Base-by-base conservation (phyloP, 2,888 invertebrate genomes). In the Rhamnusium bicolor region DNA sequence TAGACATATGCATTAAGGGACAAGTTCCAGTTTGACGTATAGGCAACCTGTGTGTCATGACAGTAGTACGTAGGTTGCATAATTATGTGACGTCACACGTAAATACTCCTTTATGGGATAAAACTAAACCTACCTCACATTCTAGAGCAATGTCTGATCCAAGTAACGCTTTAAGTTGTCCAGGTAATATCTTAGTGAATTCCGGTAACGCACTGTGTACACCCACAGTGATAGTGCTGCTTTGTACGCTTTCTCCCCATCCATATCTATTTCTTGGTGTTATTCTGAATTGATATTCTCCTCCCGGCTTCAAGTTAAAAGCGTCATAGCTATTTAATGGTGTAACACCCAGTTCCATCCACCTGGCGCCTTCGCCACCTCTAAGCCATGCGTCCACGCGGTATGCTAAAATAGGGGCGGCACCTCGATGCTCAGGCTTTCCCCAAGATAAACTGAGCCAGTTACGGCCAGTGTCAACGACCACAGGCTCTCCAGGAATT, bases 201-300 rank as follows among this genome's bases (percentile, higher is more conserved):
- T 95, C 95, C 0, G 96, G 96, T 69, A 94, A 88, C 78, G 93
- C 92, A 5, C 92, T 92, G 16, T 91, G 90, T 27, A 92, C 89
- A 0, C 93, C 94, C 1, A 96, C 90, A 0, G 90, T 90, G 21
- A 94, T 87, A 0, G 94, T 90, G 1, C 88, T 88, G 1, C 91
- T 90, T 83, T 93, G 93, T 0, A 93, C 91, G 0, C 95, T 90
- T 80, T 95, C 94, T 10, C 97, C 96, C 94, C 95, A 96, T 32
- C 97, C 98, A 85, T 95, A 96, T 81, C 96, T 92, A 89, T 97
- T 97, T 71, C 95, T 91, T 0, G 97, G 96, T 0, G 96, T 95
- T 8, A 97, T 92, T 70, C 96, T 91, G 88, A 97, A 97, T 86
- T 95, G 94, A 86, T 97, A 97, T 84, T 95, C 94, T 49, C 92